Evolutionary conservation across 2,888 invertebrate species (phyloP).

Genomic region (Drosophila greeni): DNA sequence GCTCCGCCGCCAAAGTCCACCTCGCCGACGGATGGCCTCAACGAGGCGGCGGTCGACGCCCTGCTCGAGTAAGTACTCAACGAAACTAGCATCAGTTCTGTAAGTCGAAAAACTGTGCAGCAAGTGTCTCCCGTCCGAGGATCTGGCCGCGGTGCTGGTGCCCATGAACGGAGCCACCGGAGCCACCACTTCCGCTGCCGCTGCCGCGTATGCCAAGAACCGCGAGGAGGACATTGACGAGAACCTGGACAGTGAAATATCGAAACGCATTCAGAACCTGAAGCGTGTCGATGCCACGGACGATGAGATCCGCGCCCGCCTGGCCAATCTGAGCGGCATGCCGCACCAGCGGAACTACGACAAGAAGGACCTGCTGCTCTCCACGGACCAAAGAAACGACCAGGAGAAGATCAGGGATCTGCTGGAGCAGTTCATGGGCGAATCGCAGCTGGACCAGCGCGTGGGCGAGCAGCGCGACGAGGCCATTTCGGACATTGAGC

Average conservation of each 20-base stretch:
- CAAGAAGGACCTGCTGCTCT: slow-evolving; percentile 76
- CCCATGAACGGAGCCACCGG: slow-evolving; percentile 44
- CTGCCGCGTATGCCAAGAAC: slow-evolving; percentile 44
- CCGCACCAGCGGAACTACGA: slow-evolving; percentile 76
- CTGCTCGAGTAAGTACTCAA: slow-evolving; percentile 51
- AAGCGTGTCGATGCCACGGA: slow-evolving; percentile 82
- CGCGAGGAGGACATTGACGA: slow-evolving; percentile 70
- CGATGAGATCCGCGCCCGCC: slow-evolving; percentile 83
- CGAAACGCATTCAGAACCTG: slow-evolving; percentile 84
- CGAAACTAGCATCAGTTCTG: neutral
- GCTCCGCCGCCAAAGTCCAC: slow-evolving; percentile 42
- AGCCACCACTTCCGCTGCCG: neutral
- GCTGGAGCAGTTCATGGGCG: slow-evolving; percentile 81
- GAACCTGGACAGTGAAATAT: slow-evolving; percentile 81
- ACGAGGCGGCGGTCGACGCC: slow-evolving; percentile 47
- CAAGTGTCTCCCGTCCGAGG: slow-evolving; percentile 59
- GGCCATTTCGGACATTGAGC: slow-evolving; percentile 80
- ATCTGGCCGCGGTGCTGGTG: slow-evolving; percentile 69
- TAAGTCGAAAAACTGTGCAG: slow-evolving; percentile 38
- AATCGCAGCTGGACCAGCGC: slow-evolving; percentile 81
- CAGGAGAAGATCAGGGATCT: slow-evolving; percentile 86
- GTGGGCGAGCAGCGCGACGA: slow-evolving; percentile 79
- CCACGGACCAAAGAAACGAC: slow-evolving; percentile 83
- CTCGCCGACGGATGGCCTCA: slow-evolving; percentile 27
- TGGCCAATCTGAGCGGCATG: slow-evolving; percentile 86